phyloP scores from a whole-genome alignment of 1,140 invertebrate species.

The Magallana angulata region DNA sequence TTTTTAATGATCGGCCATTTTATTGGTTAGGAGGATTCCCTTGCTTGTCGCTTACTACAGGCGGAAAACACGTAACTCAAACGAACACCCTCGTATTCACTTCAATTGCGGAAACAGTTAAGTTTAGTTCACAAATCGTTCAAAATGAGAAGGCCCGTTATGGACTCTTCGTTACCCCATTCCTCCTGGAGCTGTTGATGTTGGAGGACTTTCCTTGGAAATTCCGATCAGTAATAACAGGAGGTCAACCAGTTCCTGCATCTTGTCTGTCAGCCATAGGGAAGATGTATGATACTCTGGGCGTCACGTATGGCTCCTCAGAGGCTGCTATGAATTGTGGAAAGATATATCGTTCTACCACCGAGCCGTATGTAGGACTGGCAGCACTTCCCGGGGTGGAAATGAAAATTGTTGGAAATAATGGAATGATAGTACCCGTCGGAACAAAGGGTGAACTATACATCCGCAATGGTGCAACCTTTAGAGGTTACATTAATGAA shows the following conservation, averaged over 20 bases:
- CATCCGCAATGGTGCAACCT: neutral
- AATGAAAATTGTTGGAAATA: slow-evolving; percentile 21
- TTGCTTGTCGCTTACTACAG: neutral
- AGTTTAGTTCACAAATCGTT: neutral
- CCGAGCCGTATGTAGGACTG: neutral
- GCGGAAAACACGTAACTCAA: neutral
- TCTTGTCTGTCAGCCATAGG: neutral
- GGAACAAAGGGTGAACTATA: slow-evolving; percentile 23
- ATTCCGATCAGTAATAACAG: neutral
- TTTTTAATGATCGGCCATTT: slow-evolving; percentile 30
- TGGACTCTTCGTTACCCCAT: neutral
- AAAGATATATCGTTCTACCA: neutral
- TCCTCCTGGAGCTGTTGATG: neutral
- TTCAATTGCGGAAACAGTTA: neutral
- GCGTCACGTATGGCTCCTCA: neutral
- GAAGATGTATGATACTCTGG: neutral
- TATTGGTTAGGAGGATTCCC: slow-evolving; percentile 18
- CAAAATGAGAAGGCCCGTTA: neutral
- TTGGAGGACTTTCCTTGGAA: neutral
- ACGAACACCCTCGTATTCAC: neutral
- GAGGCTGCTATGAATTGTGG: neutral
- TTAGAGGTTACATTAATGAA: slow-evolving; percentile 15
- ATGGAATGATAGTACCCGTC: neutral
- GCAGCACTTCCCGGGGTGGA: slow-evolving; percentile 6
- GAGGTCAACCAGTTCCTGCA: neutral